phyloP scores from a whole-genome alignment of 30 jellyfish, hydroid and myxozoan species.

The Hydractinia echinata region DNA sequence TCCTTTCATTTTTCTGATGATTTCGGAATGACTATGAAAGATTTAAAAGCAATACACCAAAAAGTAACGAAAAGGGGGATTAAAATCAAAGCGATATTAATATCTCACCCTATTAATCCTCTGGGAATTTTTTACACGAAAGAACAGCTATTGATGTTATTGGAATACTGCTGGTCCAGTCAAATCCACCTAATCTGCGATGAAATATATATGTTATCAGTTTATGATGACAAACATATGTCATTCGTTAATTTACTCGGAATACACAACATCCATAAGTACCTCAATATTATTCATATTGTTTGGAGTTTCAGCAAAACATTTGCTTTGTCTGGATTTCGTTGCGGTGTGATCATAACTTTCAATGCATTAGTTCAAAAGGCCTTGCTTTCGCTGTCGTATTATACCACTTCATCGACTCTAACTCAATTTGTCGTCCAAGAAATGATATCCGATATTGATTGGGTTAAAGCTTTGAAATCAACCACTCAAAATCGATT shows the following conservation, averaged over 20 bases:
- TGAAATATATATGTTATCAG: constrained; percentile 54
- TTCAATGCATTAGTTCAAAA: constrained; percentile 33
- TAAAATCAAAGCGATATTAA: constrained; percentile 31
- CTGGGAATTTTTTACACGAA: constrained; percentile 45
- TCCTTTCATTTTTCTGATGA: not conserved
- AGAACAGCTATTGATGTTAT: constrained; percentile 22
- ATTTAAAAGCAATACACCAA: constrained; percentile 34
- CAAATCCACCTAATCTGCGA: constrained; percentile 50
- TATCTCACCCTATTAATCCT: constrained; percentile 64
- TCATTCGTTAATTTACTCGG: constrained; percentile 25
- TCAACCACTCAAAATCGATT: constrained; percentile 44
- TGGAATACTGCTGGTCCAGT: constrained; percentile 35
- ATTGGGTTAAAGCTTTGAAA: constrained; percentile 52
- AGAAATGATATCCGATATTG: constrained; percentile 35
- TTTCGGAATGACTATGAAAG: constrained; percentile 38
- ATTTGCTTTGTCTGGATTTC: constrained; percentile 64
- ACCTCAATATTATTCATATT: constrained; percentile 36
- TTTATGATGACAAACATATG: constrained; percentile 27
- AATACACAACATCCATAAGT: constrained; percentile 32
- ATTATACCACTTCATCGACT: constrained; percentile 54
- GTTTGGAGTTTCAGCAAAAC: constrained; percentile 78
- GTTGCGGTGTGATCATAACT: constrained; percentile 66
- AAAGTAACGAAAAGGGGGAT: constrained; percentile 24
- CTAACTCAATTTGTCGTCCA: constrained; percentile 35
- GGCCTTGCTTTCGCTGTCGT: constrained; percentile 36